Evolutionary conservation across 2,113 vertebrate species (phyloP).

Genomic region (Erpornis zantholeuca): DNA sequence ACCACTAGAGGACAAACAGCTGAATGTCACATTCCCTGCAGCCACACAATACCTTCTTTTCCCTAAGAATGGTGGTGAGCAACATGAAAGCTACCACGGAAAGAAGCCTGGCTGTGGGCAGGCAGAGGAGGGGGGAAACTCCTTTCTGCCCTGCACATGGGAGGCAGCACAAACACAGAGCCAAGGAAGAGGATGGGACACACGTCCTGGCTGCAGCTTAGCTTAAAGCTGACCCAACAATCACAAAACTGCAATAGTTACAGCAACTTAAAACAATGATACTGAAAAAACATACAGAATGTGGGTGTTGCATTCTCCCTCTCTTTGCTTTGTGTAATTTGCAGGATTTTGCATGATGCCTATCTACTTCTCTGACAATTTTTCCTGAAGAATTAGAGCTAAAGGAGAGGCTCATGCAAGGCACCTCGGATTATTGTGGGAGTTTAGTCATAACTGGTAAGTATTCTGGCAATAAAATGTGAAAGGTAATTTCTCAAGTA

Average conservation of each 20-base stretch:
- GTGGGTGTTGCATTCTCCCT: not conserved
- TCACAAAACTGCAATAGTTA: not conserved
- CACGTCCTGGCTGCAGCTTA: accelerated
- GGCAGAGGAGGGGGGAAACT: not conserved
- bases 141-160: not conserved
- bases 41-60: not conserved
- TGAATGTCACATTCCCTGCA: not conserved
- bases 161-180: not conserved
- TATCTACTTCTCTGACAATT: not conserved
- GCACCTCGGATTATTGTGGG: not conserved
- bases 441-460: not conserved
- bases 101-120: not conserved
- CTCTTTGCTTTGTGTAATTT: not conserved
- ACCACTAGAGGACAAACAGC: not conserved
- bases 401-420: not conserved
- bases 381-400: not conserved
- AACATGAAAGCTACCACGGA: not conserved
- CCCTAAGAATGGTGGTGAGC: not conserved
- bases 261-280: not conserved
- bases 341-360: not conserved
- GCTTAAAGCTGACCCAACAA: not conserved
- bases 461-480: not conserved
- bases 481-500: not conserved
- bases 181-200: not conserved
- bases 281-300: not conserved